A percentile compares a stretch with the other conserved stretches of the same genome.
phyloP scores from a whole-genome alignment of 2,113 vertebrate species.

The Gymnorhina tibicen region DNA sequence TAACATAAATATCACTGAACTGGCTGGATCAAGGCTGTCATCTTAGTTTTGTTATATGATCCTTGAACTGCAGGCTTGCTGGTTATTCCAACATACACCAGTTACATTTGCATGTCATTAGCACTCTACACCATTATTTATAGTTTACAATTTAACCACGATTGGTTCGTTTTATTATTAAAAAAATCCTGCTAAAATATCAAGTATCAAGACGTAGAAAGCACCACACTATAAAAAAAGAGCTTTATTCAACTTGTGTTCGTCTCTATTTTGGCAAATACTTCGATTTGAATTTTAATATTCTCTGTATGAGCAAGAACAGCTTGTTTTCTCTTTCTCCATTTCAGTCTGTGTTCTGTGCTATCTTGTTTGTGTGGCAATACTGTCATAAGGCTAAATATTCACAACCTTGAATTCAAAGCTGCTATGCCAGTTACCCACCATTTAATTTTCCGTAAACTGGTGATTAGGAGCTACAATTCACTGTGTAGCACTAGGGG shows the following conservation, averaged over 20 bases:
- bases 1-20: conserved; percentile 59
- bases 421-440: background rate
- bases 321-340: background rate
- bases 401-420: background rate
- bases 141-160: conserved; percentile 36
- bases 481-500: conserved; percentile 60
- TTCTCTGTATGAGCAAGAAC: background rate
- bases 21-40: conserved; percentile 59
- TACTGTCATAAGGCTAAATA: background rate
- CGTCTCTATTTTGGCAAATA: background rate
- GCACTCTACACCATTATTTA: conserved; percentile 14
- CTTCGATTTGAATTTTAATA: background rate
- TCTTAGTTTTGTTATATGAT: conserved; percentile 65
- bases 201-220: background rate
- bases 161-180: conserved; percentile 24
- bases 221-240: background rate
- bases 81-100: conserved; percentile 30
- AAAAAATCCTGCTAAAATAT: background rate
- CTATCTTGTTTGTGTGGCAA: background rate
- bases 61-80: conserved; percentile 53
- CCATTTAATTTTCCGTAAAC: background rate
- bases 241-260: background rate
- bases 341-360: background rate
- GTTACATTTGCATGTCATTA: conserved; percentile 56
- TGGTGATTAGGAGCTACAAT: background rate